Conservation (phyloP, 2,113 vertebrate species). For the Oryzias curvinotus region DNA sequence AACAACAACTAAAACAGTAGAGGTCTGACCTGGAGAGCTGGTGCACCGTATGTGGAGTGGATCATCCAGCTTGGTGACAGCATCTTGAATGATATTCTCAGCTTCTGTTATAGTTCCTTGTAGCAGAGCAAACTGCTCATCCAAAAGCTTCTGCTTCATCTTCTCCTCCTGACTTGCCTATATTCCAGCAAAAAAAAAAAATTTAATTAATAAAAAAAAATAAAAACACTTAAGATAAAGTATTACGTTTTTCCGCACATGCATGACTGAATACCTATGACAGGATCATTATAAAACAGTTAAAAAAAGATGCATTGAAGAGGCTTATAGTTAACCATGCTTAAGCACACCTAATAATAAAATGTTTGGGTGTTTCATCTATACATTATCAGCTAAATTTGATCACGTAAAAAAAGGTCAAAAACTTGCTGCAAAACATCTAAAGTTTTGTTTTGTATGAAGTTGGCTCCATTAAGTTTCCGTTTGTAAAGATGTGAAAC, state of each 20-base stretch:
- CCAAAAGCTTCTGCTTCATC: slow-evolving; percentile 86
- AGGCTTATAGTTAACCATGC: no score
- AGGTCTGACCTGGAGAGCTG: slow-evolving; percentile 88
- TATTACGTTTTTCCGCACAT: not conserved
- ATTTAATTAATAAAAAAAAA: no score
- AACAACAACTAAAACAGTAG: not conserved
- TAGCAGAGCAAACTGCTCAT: slow-evolving; percentile 87
- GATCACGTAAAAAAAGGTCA: no score
- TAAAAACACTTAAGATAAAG: not conserved
- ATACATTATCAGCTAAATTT: no score
- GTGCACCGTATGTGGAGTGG: slow-evolving; percentile 92
- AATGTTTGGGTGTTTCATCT: no score
- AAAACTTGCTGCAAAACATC: no score
- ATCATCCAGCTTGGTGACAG: slow-evolving; percentile 87
- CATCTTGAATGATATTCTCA: slow-evolving; percentile 85
- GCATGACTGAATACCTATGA: not conserved
- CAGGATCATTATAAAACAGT: no score
- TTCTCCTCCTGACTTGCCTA: slow-evolving; percentile 84
- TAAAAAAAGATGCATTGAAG: no score
- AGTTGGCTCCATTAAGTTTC: no score
- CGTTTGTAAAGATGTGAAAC: no score
- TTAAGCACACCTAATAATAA: no score
- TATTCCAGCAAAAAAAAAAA: not conserved
- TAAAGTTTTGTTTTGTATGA: no score
- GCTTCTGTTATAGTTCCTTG: slow-evolving; percentile 85